Conservation (phyloP, 2,888 invertebrate genomes). For the Laothoe populi region DNA sequence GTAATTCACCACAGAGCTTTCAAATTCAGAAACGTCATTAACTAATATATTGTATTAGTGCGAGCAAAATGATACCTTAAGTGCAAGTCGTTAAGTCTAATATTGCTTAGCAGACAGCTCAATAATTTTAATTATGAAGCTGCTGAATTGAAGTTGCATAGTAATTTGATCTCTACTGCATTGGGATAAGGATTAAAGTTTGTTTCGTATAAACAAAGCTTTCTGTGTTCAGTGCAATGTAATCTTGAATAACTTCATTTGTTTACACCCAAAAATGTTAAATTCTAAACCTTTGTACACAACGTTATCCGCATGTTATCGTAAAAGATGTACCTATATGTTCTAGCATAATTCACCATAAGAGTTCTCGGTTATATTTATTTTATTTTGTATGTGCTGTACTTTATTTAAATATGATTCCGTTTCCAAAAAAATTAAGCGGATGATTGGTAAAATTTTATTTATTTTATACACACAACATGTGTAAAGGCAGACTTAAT, state of each 20-base stretch:
- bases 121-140: slow-evolving; percentile 8
- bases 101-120: neutral
- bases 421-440: too few species aligned
- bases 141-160: slow-evolving; percentile 1
- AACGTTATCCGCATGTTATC: too few species aligned
- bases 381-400: too few species aligned
- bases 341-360: too few species aligned
- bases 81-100: neutral
- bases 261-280: slow-evolving; percentile 2
- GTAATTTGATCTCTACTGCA: neutral
- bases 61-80: neutral
- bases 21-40: slow-evolving; percentile 16
- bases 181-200: neutral
- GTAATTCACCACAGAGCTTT: slow-evolving; percentile 14
- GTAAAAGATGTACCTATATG: too few species aligned
- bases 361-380: too few species aligned
- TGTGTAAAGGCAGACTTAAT: too few species aligned
- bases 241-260: slow-evolving; percentile 18
- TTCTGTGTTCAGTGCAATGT: neutral
- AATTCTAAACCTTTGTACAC: neutral
- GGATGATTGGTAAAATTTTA: too few species aligned
- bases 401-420: too few species aligned
- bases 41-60: neutral
- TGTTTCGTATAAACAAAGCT: neutral
- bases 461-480: too few species aligned